Conservation (phyloP, 1,140 invertebrate species). For the Macrocentrus cingulum region DNA sequence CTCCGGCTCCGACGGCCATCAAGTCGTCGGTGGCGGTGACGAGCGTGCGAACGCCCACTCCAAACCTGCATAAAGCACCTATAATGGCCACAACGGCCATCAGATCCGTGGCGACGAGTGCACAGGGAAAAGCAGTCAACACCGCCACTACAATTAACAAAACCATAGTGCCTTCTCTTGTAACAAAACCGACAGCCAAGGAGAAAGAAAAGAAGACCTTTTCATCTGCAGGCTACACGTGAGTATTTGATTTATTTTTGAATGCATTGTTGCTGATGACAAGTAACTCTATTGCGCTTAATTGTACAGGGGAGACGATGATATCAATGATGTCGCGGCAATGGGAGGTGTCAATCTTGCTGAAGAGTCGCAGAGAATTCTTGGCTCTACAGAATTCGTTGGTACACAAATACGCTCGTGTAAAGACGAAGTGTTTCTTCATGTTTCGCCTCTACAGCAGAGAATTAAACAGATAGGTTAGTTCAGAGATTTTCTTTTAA, state of each 20-base stretch:
- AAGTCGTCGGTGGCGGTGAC: conserved; percentile 47
- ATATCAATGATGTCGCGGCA: conserved; percentile 97
- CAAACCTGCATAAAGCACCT: conserved; percentile 44
- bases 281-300: not conserved
- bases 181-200: conserved; percentile 58
- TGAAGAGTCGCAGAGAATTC: conserved; percentile 93
- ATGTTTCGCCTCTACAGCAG: conserved; percentile 73
- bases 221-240: conserved; percentile 61
- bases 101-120: conserved; percentile 42
- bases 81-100: conserved; percentile 36
- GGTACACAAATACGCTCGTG: conserved; percentile 94
- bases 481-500: conserved; percentile 21
- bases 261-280: not conserved
- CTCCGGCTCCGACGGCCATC: conserved; percentile 43
- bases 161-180: conserved; percentile 56
- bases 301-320: conserved; percentile 76
- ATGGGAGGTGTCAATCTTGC: conserved; percentile 99
- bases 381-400: conserved; percentile 92
- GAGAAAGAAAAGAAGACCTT: conserved; percentile 69
- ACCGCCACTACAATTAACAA: conserved; percentile 51
- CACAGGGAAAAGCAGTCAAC: conserved; percentile 49
- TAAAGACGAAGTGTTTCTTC: conserved; percentile 92
- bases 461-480: conserved; percentile 77
- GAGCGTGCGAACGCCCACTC: conserved; percentile 43
- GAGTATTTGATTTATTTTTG: conserved; percentile 34